Evolutionary conservation across 2,797 vertebrate genomes (phyloP), one percentile per base, ranked within the genome.

Genomic region (Borostomias antarcticus): DNA sequence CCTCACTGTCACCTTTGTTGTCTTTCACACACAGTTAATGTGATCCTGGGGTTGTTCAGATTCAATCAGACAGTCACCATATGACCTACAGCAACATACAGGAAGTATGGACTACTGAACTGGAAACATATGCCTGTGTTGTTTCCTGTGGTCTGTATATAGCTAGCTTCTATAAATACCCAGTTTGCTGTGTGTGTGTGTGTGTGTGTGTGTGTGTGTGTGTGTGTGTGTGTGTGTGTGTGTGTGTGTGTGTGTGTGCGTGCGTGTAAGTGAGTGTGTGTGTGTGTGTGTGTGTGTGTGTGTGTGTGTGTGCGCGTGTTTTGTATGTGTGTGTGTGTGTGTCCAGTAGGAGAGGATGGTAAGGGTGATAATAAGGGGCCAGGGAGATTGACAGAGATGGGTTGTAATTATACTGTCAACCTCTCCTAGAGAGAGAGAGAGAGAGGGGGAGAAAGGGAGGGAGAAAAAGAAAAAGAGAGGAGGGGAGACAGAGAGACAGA

Each of bases 391-490:
- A 89, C 87, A 89, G 88, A 85, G 83, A 89, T 85, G 81, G 74
- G 83, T 75, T 69, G 85, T 90, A 90, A 89, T 91, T 91, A 91
- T 88, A 87, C 82, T 88, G 88, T 89, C 87, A 90, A 63, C 78
- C 80, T 43, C 4, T 43, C 40, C 40, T 15, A 62, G 68, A 54
- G 66, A 13, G 23, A 52, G 65, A 50, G n/a, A 52, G 59, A 66
- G 73, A 57, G 54, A 47, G 40, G 40, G 29, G 54, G 76, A 25
- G 30, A 30, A 37, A 48, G 53, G 52, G 26, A 69, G 32, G 6
- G 23, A 7, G 69, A 73, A 58, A 58, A 48, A 72, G 52, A 59
- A 51, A 64, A 48, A 33, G 68, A 73, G 66, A 58, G 57, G 67
- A 69, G 25, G 35, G 23, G 25, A 45, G 30, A 32, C 7, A 53